Evolutionary conservation across 1,140 invertebrate species (phyloP), one percentile per base, ranked within the genome.

Genomic region (Oncopodura yosiiana): DNA sequence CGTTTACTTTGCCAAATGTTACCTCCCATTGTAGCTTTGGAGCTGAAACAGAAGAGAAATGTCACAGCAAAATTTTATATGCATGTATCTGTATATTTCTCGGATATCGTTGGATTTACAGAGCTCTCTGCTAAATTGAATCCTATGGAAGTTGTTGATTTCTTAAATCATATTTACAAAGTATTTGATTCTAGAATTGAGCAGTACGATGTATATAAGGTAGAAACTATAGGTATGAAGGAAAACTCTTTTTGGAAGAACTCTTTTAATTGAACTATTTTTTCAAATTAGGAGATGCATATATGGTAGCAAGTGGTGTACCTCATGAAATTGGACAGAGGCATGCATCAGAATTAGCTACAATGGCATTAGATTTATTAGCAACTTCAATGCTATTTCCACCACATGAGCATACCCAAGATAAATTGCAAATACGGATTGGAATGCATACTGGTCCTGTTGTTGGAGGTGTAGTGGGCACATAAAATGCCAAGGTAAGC

Each of bases 271-370:
- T n/a, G n/a, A n/a, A n/a, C n/a, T n/a, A n/a, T n/a, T n/a, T n/a
- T n/a, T n/a, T n/a, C n/a, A 92, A 87, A 0, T 93, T 92, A 53
- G 87, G 88, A 1, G 88, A 93, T 70, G 90, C 88, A 0, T 94
- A 94, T 68, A 92, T 94, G 88, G 87, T 91, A 2, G 48, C 41
- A 21, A 41, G 24, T 45, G 46, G 45, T 19, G 26, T 59, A 26
- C 52, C 49, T 9, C 19, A 26, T 16, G 16, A 43, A 1, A 42
- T 57, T 32, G 87, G 86, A 16, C 79, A 83, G 55, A 81, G 82
- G 60, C 91, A 94, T 68, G 84, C 86, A 0, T 79, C 81, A 12
- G 87, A 91, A 69, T 89, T 93, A 61, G 83, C 85, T 16, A 85
- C 82, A 58, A 89, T 91, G 86, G 83, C 87, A 1, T 69, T 91